These are phyloP conservation scores for Phylloscopus trochiloides DNA, from an alignment of 2,113 vertebrate genomes.

Conservation along the genomic window DNA sequence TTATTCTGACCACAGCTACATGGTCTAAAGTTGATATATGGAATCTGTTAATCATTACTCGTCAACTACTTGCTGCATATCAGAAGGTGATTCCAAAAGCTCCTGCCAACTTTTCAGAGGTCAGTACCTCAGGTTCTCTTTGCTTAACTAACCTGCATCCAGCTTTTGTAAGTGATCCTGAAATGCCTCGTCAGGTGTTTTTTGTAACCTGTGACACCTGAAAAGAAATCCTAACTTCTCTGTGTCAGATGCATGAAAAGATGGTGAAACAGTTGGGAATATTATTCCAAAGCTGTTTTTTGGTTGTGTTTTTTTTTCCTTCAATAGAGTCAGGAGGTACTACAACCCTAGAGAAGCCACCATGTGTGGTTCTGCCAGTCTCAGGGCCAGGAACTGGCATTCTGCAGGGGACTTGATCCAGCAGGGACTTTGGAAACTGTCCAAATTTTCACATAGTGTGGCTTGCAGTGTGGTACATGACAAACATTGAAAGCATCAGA, in stretches of 20 bases:
- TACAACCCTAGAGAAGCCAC: background rate
- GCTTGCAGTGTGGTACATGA: background rate
- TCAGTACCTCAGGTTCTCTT: slow-evolving; percentile 14
- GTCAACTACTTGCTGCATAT: slow-evolving; percentile 35
- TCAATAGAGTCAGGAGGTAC: background rate
- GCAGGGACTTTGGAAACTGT: background rate
- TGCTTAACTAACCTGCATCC: slow-evolving; percentile 47
- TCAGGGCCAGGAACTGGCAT: background rate
- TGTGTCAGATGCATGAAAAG: background rate
- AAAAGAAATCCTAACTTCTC: background rate
- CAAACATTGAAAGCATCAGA: background rate
- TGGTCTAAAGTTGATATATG: slow-evolving; percentile 42
- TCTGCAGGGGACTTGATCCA: background rate
- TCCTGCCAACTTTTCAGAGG: slow-evolving; percentile 41
- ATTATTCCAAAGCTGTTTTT: background rate
- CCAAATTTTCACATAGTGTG: background rate
- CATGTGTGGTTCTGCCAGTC: background rate
- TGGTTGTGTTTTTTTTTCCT: fast-evolving
- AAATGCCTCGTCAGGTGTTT: slow-evolving; percentile 38
- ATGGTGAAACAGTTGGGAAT: background rate
- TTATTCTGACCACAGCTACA: slow-evolving; percentile 42
- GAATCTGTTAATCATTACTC: slow-evolving; percentile 74
- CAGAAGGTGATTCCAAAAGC: background rate
- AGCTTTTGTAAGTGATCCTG: slow-evolving; percentile 47
- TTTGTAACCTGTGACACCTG: background rate